phyloP scores from a whole-genome alignment of 2,797 vertebrate species.

The Tenualosa ilisha region DNA sequence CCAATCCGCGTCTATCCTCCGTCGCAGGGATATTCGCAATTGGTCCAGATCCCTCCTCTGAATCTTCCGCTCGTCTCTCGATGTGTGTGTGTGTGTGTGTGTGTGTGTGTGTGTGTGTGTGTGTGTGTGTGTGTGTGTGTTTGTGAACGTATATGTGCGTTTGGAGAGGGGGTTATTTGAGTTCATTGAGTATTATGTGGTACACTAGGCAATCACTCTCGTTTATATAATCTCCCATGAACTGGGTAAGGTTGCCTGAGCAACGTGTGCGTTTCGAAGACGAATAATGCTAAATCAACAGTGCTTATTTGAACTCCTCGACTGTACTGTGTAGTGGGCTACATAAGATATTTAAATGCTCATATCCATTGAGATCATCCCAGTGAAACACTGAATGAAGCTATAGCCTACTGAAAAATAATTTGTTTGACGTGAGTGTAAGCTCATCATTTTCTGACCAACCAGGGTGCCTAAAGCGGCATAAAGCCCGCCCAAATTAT shows the following conservation, averaged over 20 bases:
- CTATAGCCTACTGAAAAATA: no score
- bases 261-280: no score
- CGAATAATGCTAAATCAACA: no score
- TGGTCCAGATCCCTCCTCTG: conserved; percentile 46
- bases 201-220: no score
- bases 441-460: background rate
- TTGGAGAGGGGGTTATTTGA: background rate
- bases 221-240: background rate
- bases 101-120: background rate
- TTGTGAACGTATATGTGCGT: background rate
- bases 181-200: background rate
- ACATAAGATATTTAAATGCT: background rate
- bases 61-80: conserved; percentile 20
- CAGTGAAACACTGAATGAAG: background rate
- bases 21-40: conserved; percentile 52
- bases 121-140: background rate
- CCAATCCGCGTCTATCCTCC: conserved; percentile 67
- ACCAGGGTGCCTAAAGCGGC: background rate
- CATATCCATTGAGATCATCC: background rate
- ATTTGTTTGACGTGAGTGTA: no score
- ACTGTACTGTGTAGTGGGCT: background rate
- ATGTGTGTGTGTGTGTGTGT: background rate
- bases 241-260: no score
- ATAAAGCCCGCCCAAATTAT: background rate
- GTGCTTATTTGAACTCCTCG: no score